Base-by-base conservation (phyloP, 2,888 invertebrate species). In the Antheraea assamensis region DNA sequence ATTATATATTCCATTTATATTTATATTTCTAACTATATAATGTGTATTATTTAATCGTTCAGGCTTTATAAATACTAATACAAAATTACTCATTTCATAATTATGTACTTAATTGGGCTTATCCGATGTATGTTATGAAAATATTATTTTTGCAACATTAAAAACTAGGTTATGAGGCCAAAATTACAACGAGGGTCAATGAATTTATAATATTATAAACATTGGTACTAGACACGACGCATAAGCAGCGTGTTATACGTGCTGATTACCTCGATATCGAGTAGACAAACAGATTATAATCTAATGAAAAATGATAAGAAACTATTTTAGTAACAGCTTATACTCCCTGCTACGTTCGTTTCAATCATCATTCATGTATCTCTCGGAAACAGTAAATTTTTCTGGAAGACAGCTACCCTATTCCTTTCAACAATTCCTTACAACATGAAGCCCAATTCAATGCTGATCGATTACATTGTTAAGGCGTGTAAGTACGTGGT, bases 141-240 rank as follows among this genome's bases (percentile, higher is more conserved):
- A 30, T 24, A 27, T 30, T 30, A 30, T 17, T 64, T 64, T 17
- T 27, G 61, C 30, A 30, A 30, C 0, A 42, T 42, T 64, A 64
- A 24, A 58, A 64, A 30, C 27, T 64, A 64, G 61, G 61, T 27
- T 61, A 61, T 27, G 61, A 24, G 61, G 61, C 30, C 61, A 64
- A 30, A 17, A 64, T 30, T 64, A 64, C 15, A 64, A 64, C 30
- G 30, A 27, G 61, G 61, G 27, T 64, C 61, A 64, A 17, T 64
- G 27, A 64, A 64, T 64, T 30, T 64, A 64, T 17, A 64, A 64
- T 27, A 64, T 64, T 64, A 64, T 30, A 27, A 64, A 64, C 61
- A 61, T n/a, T n/a, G n/a, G n/a, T 27, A 64, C 17, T 64, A 27
- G 15, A 64, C 61, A 13, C n/a, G 61, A 27, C 61, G 17, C 30